Percentiles rank a stretch among this genome's conserved stretches.
Conservation (phyloP, 1,140 invertebrate genomes). For the Lasaia peninsularis region DNA sequence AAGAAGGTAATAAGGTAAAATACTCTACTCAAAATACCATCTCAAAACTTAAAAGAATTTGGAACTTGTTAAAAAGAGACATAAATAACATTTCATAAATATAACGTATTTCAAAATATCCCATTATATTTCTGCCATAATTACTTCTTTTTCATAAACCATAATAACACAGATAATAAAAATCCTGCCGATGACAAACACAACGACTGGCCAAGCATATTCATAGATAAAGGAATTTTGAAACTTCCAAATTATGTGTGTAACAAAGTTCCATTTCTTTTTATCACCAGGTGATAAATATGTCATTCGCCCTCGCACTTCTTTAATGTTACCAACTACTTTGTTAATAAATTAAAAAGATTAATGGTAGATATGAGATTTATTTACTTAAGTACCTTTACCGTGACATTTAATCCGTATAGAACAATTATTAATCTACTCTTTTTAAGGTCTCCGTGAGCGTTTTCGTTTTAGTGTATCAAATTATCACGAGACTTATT, state of each 20-base stretch:
- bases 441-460: constrained; percentile 22
- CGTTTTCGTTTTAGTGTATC: background rate
- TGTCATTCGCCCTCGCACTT: constrained; percentile 51
- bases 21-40: too few relatives aligned
- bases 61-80: too few relatives aligned
- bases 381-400: constrained; percentile 65
- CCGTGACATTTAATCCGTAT: constrained; percentile 62
- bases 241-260: constrained; percentile 12
- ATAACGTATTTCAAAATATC: background rate
- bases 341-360: constrained; percentile 64
- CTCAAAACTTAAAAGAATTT: too few relatives aligned
- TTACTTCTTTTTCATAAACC: background rate
- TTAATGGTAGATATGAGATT: constrained; percentile 67
- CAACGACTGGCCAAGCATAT: background rate
- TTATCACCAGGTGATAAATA: constrained; percentile 66
- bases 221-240: constrained; percentile 30
- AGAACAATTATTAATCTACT: constrained; percentile 58
- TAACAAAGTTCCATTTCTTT: constrained; percentile 45
- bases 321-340: constrained; percentile 54
- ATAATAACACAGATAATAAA: background rate
- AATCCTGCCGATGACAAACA: background rate
- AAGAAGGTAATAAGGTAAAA: too few relatives aligned
- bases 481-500: background rate
- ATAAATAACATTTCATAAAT: background rate
- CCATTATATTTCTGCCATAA: background rate